Evolutionary conservation across 2,888 invertebrate species (phyloP).

Genomic region (Drosophila aldrichi): DNA sequence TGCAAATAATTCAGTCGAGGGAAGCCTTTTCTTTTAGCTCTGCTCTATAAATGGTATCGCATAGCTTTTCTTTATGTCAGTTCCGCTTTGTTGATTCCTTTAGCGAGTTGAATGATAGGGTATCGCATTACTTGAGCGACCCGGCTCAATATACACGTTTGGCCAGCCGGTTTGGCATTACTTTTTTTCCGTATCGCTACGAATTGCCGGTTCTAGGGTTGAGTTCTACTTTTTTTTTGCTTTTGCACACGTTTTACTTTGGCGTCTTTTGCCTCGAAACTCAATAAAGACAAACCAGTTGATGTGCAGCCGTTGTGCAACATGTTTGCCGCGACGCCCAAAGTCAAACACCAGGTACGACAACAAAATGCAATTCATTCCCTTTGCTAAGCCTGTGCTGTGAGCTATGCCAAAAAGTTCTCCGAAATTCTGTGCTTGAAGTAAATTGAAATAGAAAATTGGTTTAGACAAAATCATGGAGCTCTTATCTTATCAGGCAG

Average conservation of each 20-base stretch:
- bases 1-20: conserved; percentile 18
- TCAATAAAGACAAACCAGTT: conserved; percentile 55
- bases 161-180: conserved; percentile 34
- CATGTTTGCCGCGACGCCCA: conserved; percentile 62
- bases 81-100: conserved; percentile 37
- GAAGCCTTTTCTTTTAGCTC: conserved; percentile 17
- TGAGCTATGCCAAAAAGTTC: background rate
- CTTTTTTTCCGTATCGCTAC: conserved; percentile 10
- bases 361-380: background rate
- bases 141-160: conserved; percentile 65
- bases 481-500: conserved; percentile 17
- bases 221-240: conserved; percentile 19
- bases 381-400: background rate
- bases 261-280: conserved; percentile 17
- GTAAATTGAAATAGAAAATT: background rate
- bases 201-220: conserved; percentile 44
- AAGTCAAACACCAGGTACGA: conserved; percentile 58
- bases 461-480: background rate
- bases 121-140: conserved; percentile 46
- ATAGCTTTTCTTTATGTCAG: conserved; percentile 24
- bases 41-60: conserved; percentile 20
- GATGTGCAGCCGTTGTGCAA: conserved; percentile 65
- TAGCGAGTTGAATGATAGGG: background rate
- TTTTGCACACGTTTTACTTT: conserved; percentile 18
- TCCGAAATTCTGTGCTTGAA: conserved; percentile 1